Base-by-base conservation (phyloP, 1,140 invertebrate species). In the Eupristina koningsbergeri region DNA sequence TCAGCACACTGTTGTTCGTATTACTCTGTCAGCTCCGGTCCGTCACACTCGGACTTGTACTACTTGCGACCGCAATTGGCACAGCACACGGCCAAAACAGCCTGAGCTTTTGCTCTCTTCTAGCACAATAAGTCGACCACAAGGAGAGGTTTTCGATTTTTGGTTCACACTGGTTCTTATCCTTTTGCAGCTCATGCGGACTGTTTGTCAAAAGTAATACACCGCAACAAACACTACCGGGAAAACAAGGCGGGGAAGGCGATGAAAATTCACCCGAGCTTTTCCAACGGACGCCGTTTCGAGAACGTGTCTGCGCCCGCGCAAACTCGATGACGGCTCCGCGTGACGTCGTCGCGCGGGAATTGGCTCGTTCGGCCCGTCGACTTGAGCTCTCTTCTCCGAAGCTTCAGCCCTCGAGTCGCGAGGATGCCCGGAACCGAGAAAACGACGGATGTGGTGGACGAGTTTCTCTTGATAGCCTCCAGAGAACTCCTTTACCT, bases 41-140 rank as follows among this genome's bases (percentile, higher is more conserved):
- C 53, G 71, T 76, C 80, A 73, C 80, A 76, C 45, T 81, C 80
- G 80, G 80, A 75, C 80, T 81, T 53, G 80, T 81, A 82, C 71
- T 82, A 76, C 80, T 82, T 82, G 53, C 80, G 9, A 81, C 69
- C 13, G 69, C 67, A 8, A n/a, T 17, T 29, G 29, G 0, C 50
- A 31, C 67, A 73, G 58, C n/a, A 53, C 50, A 80, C 39, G 31
- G 7, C 31, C 9, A 64, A 71, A 7, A 31, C 6, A 47, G 78
- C 50, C 19, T 5, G 45, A 69, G 78, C 64, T 80, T 71, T 80
- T 64, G 69, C 61, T 64, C 78, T 50, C 53, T 58, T 58, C 9
- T 58, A 58, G 26, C 9, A 58, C 53, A 58, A 58, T 9, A 58
- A 58, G 26, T 13, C 53, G 3, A 17, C 8, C 22, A 71, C 67